Conservation (phyloP, 1,140 invertebrate genomes). For the Phymorhynchus buccinoides region DNA sequence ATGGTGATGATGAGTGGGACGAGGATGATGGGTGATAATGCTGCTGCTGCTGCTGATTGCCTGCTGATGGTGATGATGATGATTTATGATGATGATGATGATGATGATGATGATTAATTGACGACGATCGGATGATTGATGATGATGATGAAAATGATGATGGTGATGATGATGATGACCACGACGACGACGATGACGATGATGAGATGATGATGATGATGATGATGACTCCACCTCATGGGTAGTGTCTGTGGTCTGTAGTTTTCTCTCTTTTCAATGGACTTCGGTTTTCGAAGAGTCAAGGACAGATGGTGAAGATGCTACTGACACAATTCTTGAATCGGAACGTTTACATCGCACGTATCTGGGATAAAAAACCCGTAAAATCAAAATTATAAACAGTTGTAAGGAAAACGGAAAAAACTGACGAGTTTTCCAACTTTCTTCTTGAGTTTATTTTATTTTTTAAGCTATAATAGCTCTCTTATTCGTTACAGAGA, state of each 20-base stretch:
- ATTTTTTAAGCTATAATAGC: too few relatives aligned
- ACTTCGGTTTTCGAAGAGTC: too few relatives aligned
- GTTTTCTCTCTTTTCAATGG: constrained; percentile 64
- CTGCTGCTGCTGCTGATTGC: too few relatives aligned
- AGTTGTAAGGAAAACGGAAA: not conserved
- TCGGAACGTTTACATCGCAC: too few relatives aligned
- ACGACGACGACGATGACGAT: not conserved
- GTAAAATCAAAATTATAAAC: not conserved
- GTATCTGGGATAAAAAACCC: constrained; percentile 75
- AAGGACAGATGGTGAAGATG: constrained; percentile 93
- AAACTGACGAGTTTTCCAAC: not conserved
- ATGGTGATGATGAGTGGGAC: constrained; percentile 2
- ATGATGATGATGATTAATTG: too few relatives aligned
- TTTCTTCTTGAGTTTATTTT: not conserved
- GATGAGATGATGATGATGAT: constrained; percentile 5
- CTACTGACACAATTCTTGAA: too few relatives aligned
- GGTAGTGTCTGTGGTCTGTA: constrained; percentile 51
- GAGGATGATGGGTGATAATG: too few relatives aligned
- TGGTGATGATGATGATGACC: not conserved
- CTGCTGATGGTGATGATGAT: too few relatives aligned
- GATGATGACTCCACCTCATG: constrained; percentile 17
- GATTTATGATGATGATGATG: too few relatives aligned
- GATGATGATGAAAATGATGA: constrained; percentile 15
- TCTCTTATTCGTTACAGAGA: not conserved
- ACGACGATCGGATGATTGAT: too few relatives aligned